A percentile compares a stretch with the other conserved stretches of the same genome.
phyloP scores from a whole-genome alignment of 2,888 invertebrate genomes.

The Drosophila mimetica region DNA sequence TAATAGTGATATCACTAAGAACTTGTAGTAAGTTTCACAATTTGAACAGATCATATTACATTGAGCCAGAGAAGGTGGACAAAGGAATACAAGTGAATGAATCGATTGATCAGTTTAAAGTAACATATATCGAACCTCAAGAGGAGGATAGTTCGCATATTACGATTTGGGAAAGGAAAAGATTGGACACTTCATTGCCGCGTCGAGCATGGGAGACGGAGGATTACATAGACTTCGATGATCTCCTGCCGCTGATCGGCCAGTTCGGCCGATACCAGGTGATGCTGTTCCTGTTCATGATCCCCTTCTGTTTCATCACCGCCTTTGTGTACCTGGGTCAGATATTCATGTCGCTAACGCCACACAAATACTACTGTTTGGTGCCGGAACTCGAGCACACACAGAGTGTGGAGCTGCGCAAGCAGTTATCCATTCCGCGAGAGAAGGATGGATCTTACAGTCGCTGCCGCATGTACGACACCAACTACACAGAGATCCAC shows the following conservation, averaged over 20 bases:
- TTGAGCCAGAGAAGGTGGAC: not conserved
- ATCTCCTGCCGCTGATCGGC: conserved; percentile 92
- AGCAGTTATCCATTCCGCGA: conserved; percentile 88
- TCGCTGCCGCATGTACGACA: conserved; percentile 90
- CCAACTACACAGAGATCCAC: conserved; percentile 87
- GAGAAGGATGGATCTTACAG: conserved; percentile 86
- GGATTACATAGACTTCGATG: conserved; percentile 89
- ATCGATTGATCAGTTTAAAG: not conserved
- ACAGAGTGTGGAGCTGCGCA: conserved; percentile 88
- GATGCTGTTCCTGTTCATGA: conserved; percentile 91
- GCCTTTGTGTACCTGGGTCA: conserved; percentile 95
- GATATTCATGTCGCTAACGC: conserved; percentile 92
- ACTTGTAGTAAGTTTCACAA: accelerated
- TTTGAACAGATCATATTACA: not conserved
- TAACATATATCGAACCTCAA: not conserved
- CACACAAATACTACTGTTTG: conserved; percentile 92
- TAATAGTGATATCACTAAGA: not conserved
- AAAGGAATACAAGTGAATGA: not conserved
- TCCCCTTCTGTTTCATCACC: conserved; percentile 93
- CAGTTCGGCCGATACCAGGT: conserved; percentile 94
- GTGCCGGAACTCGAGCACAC: conserved; percentile 89
- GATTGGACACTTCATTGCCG: not conserved
- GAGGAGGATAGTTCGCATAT: not conserved
- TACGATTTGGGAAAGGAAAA: not conserved
- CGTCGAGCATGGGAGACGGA: conserved; percentile 2